These are phyloP conservation scores for Oenanthe oenanthe DNA, from an alignment of 2,113 vertebrate species.

Conservation along the genomic window DNA sequence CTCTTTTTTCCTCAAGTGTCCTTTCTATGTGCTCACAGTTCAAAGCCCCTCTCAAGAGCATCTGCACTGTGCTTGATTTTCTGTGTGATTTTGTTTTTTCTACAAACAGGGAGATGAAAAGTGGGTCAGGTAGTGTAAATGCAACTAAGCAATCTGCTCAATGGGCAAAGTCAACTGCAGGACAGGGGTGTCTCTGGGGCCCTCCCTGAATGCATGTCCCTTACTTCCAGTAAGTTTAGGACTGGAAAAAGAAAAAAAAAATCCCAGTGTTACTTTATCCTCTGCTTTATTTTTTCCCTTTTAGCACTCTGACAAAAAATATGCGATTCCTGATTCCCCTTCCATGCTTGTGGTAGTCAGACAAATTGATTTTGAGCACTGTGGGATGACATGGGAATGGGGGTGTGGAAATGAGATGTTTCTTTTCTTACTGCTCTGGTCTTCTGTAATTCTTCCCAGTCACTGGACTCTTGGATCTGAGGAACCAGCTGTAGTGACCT, in stretches of 20 bases:
- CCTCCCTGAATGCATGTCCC: background rate
- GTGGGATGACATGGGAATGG: background rate
- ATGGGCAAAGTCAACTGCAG: background rate
- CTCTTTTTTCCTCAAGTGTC: background rate
- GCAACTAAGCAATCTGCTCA: background rate
- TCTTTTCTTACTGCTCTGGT: background rate
- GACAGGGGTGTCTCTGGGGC: background rate
- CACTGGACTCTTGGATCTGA: background rate
- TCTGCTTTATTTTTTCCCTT: background rate
- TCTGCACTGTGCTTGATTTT: background rate
- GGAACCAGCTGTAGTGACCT: background rate
- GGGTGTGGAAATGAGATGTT: background rate
- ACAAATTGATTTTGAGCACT: background rate
- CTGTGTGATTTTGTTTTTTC: background rate
- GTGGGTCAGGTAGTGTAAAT: conserved; percentile 29
- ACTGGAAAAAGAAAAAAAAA: background rate
- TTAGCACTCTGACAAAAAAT: background rate
- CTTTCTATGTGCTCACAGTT: background rate
- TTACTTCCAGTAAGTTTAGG: background rate
- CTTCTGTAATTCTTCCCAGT: background rate
- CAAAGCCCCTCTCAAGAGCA: background rate
- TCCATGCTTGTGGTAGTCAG: background rate
- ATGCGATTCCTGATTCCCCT: background rate
- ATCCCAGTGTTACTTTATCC: background rate
- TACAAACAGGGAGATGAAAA: background rate